A percentile compares a stretch with the other conserved stretches of the same genome.
These are phyloP conservation scores for Caenorhabditis sulstoni DNA, from an alignment of 2,888 invertebrate genomes.

Conservation along the genomic window DNA sequence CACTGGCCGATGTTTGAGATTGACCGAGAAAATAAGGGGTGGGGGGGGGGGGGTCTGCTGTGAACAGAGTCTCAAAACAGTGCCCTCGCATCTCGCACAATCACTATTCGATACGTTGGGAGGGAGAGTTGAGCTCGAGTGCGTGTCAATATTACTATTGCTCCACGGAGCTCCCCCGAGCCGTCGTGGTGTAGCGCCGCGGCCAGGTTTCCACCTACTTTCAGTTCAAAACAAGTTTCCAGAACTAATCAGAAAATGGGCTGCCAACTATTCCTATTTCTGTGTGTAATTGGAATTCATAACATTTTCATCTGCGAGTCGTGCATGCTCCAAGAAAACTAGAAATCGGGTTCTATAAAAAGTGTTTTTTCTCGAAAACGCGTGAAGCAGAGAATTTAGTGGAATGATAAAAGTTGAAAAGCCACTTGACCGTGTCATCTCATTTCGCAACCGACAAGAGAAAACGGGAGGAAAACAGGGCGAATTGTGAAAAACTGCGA, in stretches of 20 bases:
- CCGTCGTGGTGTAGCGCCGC: too few species aligned
- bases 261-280: neutral
- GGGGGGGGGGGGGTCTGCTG: slow-evolving; percentile 23
- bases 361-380: too few species aligned
- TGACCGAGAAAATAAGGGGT: too few species aligned
- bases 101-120: slow-evolving; percentile 53
- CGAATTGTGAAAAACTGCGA: slow-evolving; percentile 36
- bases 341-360: too few species aligned
- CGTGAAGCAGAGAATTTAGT: too few species aligned
- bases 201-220: neutral
- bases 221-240: slow-evolving; percentile 11
- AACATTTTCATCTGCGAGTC: too few species aligned
- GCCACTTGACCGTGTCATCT: neutral
- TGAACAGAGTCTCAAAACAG: slow-evolving; percentile 48
- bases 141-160: slow-evolving; percentile 54
- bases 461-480: slow-evolving; percentile 17
- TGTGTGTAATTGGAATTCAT: too few species aligned
- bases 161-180: neutral
- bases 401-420: neutral
- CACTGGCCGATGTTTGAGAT: slow-evolving; percentile 41
- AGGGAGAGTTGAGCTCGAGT: slow-evolving; percentile 29
- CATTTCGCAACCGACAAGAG: slow-evolving; percentile 29
- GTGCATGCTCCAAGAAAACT: too few species aligned
- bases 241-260: neutral
- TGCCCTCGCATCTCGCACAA: slow-evolving; percentile 37